These are phyloP conservation scores for Axis porcinus DNA, from an alignment of 2,113 vertebrate genomes.

Conservation along the genomic window DNA sequence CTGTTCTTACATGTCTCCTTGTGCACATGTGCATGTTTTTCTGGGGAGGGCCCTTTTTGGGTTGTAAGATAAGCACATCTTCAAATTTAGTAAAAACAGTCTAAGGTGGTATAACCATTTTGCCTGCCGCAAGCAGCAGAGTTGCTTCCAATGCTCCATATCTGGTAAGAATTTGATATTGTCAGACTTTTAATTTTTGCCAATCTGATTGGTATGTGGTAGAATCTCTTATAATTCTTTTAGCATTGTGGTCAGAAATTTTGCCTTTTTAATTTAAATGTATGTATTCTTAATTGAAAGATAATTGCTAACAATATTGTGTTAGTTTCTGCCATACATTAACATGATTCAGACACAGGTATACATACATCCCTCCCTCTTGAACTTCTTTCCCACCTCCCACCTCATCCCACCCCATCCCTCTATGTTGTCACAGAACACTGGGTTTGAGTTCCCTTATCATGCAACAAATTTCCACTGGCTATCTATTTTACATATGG, in stretches of 20 bases:
- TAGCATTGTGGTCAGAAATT: background rate
- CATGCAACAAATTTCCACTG: background rate
- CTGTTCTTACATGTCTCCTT: background rate
- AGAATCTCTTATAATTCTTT: background rate
- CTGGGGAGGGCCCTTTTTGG: background rate
- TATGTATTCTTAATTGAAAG: background rate
- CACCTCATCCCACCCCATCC: background rate
- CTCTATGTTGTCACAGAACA: background rate
- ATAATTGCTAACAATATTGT: background rate
- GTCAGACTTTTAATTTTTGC: background rate
- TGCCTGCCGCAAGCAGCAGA: fast-evolving
- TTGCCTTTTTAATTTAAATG: background rate
- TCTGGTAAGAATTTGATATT: background rate
- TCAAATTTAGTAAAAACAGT: background rate
- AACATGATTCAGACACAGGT: background rate
- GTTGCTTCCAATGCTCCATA: background rate
- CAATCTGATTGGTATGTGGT: background rate
- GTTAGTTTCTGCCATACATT: background rate
- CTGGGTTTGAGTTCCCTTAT: background rate
- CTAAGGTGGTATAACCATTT: background rate
- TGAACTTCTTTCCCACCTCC: background rate
- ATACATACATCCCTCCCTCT: background rate
- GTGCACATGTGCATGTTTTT: background rate
- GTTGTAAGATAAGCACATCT: background rate
- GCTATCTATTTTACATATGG: background rate